Base-by-base conservation (phyloP, 2,888 invertebrate species). In the Griposia aprilina region DNA sequence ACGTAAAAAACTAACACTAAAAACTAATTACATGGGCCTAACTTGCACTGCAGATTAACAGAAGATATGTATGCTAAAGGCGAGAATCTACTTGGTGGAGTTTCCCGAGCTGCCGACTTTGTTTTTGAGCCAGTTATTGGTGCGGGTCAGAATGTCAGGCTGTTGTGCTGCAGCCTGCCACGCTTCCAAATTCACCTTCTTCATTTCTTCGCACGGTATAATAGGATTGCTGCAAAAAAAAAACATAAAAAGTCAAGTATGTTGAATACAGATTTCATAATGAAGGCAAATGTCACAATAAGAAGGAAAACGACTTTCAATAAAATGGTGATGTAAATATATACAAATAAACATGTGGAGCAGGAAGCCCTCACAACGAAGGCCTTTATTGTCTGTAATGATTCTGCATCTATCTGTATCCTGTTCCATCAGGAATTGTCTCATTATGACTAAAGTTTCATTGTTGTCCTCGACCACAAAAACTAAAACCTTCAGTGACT, bases 161-260 rank as follows among this genome's bases (percentile, higher is more conserved):
- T 94, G 92, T 79, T 94, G 90, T 0, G 93, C 90, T 0, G 94
- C 92, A 55, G 94, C 95, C 83, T 95, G 95, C 97, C 97, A 97
- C 2, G 95, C 94, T 48, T 95, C 96, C 6, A 97, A 87, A 77
- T 95, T 96, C 23, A 97, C 90, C 76, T 91, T 93, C 94, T 97
- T 93, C 90, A 97, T 94, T 92, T 97, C 91, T 1, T 96, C 94
- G 81, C 97, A 97, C 0, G 95, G 91, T 1, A 95, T 94, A 15
- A 97, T 85, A 60, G 97, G 97, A 85, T 97, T 97, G 75, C 97
- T 97, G 93, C 6, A 95, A 95, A 75, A 7, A 65, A 23, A 86
- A 77, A 71, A 81, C 75, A 74, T n/a, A 15, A 70, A 23, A 52
- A 48, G 50, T 55, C 69, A 59, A 41, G 7, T 52, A 13, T 23